Evolutionary conservation across 2,888 invertebrate genomes (phyloP), one percentile per base, ranked within the genome.

Genomic region (Cremastinae sp.): DNA sequence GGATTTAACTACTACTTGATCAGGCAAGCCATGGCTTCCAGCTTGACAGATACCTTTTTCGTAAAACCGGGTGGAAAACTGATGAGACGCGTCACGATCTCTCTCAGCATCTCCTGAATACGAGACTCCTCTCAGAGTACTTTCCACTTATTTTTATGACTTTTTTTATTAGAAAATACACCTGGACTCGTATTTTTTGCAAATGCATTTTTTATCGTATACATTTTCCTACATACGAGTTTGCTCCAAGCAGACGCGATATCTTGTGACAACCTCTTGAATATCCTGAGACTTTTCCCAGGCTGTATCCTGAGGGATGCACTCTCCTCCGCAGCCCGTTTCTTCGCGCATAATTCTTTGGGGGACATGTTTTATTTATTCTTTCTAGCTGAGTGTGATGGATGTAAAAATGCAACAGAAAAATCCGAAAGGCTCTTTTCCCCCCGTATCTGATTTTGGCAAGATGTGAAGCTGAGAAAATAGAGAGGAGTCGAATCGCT

Each of bases 1-100:
- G 81, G 87, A 85, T 86, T 86, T 83, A 86, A 86, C 85, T 86
- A 83, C 82, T 86, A 84, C 86, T 87, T 87, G 87, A 87, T 87
- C 86, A 83, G 86, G 82, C 86, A 87, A 87, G 84, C 87, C 86
- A 79, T 66, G 78, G 68, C 75, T 75, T 84, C 28, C 83, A 83
- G 84, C 85, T 82, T 86, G 87, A 87, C 79, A 78, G 82, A 85
- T 86, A 66, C 79, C 78, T 77, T 62, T 80, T 77, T 71, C 75
- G 45, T 62, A 51, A 70, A 16, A 18, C 47, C 1, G 8, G 55
- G 59, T 53, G 53, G 39, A 43, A 49, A 62, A 62, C 59, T 61
- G 55, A 70, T 55, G 61, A 56, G 55, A 43, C 66, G 28, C 28
- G 28, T 28, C 5, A 28, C 28, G 5, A 28, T 3, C 28, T 28